Base-by-base conservation (phyloP, 2,888 invertebrate species). In the Bembecia ichneumoniformis region DNA sequence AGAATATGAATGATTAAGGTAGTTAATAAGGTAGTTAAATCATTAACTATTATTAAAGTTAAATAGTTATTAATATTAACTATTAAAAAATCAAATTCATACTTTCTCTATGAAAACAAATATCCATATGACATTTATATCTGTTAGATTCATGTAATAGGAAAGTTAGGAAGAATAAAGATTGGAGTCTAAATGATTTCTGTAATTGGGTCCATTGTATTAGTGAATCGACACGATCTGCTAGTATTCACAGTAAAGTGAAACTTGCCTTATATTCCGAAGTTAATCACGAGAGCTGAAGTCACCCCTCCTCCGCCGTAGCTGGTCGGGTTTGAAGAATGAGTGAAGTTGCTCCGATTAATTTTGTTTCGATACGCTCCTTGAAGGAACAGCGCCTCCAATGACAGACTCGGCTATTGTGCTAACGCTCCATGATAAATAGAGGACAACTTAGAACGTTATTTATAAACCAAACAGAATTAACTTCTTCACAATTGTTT, bases 121-220 rank as follows among this genome's bases (percentile, higher is more conserved):
- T 28, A 28, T 28, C 28, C 28, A 2, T 28, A 28, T 7, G 20
- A 20, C 3, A 20, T 20, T 20, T 20, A 20, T 20, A 20, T 20
- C 20, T 20, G 9, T 28, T 28, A 28, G 28, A 9, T 28, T 28
- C 28, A 9, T 3, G 28, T 1, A 28, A 28, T 28, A 28, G 9
- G 9, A 28, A 28, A 28, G 7, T 28, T 28, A 9, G n/a, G n/a
- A 28, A 28, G 28, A 28, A 9, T 7, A 28, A 28, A 28, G 9
- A 28, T 59, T 57, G 57, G 57, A 67, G 65, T 75, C 15, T 71
- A 69, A 67, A 68, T 67, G 69, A 71, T 69, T 71, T 71, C 74
- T 64, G 68, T 77, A 77, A 82, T 78, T 79, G 78, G 72, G 56
- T 58, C 69, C 69, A 77, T 80, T 80, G 75, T 78, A 59, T 63